A percentile compares a stretch with the other conserved stretches of the same genome.
These are phyloP conservation scores for Salticus scenicus DNA, from an alignment of 2,888 invertebrate genomes.

Conservation along the genomic window DNA sequence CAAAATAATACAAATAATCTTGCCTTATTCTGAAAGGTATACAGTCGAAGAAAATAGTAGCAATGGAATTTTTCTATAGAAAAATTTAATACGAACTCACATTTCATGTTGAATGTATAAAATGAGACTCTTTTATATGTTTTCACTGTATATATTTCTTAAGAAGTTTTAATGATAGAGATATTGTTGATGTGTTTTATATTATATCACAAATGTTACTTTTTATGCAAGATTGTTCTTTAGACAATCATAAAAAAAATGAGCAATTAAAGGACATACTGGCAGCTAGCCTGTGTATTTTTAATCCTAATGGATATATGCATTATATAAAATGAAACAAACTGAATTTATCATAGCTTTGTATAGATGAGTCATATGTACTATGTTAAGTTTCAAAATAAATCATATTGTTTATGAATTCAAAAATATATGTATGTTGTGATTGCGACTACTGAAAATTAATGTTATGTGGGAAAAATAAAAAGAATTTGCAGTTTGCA, in stretches of 20 bases:
- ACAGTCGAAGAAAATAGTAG: background rate
- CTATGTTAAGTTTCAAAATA: no score
- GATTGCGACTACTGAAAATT: no score
- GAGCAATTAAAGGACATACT: background rate
- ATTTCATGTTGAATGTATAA: no score
- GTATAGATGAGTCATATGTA: no score
- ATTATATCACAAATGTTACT: background rate
- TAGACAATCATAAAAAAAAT: background rate
- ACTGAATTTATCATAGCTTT: no score
- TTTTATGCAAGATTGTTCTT: background rate
- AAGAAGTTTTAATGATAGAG: constrained; percentile 5
- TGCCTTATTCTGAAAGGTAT: background rate
- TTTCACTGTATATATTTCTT: constrained; percentile 1
- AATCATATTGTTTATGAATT: no score
- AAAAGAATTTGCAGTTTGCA: no score
- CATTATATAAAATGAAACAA: no score
- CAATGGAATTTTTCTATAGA: background rate
- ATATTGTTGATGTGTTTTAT: constrained; percentile 12
- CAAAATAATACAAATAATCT: no score
- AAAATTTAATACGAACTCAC: background rate
- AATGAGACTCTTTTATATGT: background rate
- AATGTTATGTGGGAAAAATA: no score
- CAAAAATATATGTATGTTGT: no score
- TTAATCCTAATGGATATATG: no score
- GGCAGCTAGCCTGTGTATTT: constrained; percentile 2